These are phyloP conservation scores for Eupithecia abbreviata DNA, from an alignment of 2,888 invertebrate species.

Conservation along the genomic window DNA sequence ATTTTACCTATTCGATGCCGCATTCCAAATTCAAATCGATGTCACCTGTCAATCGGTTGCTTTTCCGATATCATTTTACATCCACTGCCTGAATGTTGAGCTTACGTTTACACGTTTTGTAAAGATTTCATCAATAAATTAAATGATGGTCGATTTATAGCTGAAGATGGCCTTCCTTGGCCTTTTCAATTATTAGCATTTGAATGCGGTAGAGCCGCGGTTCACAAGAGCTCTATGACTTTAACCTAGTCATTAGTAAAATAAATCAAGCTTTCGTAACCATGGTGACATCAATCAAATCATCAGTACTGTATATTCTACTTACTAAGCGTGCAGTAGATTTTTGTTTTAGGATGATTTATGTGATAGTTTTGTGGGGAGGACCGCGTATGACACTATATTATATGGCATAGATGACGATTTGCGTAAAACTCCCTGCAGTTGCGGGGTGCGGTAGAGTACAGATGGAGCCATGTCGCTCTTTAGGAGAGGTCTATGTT, in stretches of 20 bases:
- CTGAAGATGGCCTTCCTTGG: slow-evolving; percentile 13
- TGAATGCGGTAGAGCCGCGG: slow-evolving; percentile 10
- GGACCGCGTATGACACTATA: no score
- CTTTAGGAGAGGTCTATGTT: no score
- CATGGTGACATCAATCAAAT: neutral
- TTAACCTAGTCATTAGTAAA: neutral
- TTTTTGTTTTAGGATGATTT: no score
- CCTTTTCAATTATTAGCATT: slow-evolving; percentile 34
- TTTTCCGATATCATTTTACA: slow-evolving; percentile 25
- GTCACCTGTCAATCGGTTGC: slow-evolving; percentile 35
- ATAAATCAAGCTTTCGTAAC: neutral
- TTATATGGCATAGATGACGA: no score
- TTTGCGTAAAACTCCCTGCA: no score
- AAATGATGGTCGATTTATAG: slow-evolving; percentile 9
- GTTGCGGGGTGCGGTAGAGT: no score
- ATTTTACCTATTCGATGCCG: slow-evolving; percentile 22
- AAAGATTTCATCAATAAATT: slow-evolving; percentile 31
- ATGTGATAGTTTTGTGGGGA: no score
- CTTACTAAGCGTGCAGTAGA: neutral
- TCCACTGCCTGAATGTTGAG: slow-evolving; percentile 10
- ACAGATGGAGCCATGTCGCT: no score
- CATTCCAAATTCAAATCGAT: slow-evolving; percentile 33
- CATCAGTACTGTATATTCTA: neutral
- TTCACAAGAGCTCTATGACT: neutral
- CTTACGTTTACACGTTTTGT: slow-evolving; percentile 27